Evolutionary conservation across 2,888 invertebrate species (phyloP).

Genomic region (Noctua fimbriata): DNA sequence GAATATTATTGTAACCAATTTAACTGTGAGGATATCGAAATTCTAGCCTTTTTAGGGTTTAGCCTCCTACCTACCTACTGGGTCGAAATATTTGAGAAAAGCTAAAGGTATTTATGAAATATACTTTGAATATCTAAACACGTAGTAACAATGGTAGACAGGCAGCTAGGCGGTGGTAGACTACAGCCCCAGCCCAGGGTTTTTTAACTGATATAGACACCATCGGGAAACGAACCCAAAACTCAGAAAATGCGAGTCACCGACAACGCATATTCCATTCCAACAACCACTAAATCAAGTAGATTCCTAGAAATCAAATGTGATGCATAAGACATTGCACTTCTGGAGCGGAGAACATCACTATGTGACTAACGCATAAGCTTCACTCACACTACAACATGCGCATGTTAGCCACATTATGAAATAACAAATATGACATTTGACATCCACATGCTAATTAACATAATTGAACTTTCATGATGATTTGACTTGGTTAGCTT

Average conservation of each 20-base stretch:
- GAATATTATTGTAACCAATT: constrained; percentile 24
- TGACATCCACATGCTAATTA: constrained; percentile 11
- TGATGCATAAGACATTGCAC: background rate
- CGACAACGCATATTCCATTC: background rate
- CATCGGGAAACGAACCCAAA: background rate
- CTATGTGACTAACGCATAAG: background rate
- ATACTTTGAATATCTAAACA: background rate
- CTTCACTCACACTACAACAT: background rate
- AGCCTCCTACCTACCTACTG: background rate
- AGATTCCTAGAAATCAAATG: background rate
- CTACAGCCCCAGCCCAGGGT: background rate
- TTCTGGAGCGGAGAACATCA: background rate
- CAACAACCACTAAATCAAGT: background rate
- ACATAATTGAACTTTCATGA: constrained; percentile 22
- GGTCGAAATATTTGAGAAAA: background rate
- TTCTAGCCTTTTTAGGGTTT: background rate
- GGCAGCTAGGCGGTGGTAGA: background rate
- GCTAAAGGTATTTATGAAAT: background rate
- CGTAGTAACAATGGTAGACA: background rate
- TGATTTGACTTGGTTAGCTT: background rate
- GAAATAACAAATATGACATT: constrained; percentile 29
- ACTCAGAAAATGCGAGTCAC: background rate
- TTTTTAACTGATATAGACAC: background rate
- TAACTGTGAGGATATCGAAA: background rate
- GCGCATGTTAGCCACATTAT: background rate